Base-by-base conservation (phyloP, 2,797 vertebrate genomes). In the Cynopterus sphinx region DNA sequence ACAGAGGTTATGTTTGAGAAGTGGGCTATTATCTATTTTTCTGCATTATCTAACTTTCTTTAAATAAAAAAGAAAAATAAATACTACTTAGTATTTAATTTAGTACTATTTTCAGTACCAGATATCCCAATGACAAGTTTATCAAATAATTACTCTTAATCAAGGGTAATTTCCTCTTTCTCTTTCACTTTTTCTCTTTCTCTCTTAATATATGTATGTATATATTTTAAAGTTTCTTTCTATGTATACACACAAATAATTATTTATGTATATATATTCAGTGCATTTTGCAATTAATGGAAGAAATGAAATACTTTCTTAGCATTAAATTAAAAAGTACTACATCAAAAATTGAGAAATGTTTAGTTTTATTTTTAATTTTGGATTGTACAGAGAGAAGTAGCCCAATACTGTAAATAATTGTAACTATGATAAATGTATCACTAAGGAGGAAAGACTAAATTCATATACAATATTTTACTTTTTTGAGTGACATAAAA, bases 41-140 rank as follows among this genome's bases (percentile, higher is more conserved):
- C 12, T 43, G 1, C 53, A 31, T 84, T 95, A 70, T 65, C 8
- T 13, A 89, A 61, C 31, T 74, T 71, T 94, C 3, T 96, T 53
- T 83, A 78, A 91, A 33, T 94, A 89, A 86, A 28, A 79, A 75
- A 79, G 73, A 8, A 95, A 92, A 95, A 78, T 83, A 81, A 94
- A 89, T 46, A 51, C 19, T 24, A 55, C 24, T 59, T 90, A 61
- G 16, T 81, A 86, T 11, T 67, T 77, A 24, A 57, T 71, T 53
- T 19, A 51, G 55, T 85, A 57, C 21, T 19, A 75, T 83, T 86
- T 88, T 92, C 4, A 83, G 57, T 68, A 92, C 6, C 24, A 85
- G 49, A 41, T 65, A 73, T 43, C 7, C 7, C 49, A 92, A n/a
- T 36, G 57, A 78, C 5, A 89, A 71, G 74, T 59, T 90, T 39